These are phyloP conservation scores for Hofmannophila pseudospretella DNA, from an alignment of 2,888 invertebrate genomes.

Conservation along the genomic window DNA sequence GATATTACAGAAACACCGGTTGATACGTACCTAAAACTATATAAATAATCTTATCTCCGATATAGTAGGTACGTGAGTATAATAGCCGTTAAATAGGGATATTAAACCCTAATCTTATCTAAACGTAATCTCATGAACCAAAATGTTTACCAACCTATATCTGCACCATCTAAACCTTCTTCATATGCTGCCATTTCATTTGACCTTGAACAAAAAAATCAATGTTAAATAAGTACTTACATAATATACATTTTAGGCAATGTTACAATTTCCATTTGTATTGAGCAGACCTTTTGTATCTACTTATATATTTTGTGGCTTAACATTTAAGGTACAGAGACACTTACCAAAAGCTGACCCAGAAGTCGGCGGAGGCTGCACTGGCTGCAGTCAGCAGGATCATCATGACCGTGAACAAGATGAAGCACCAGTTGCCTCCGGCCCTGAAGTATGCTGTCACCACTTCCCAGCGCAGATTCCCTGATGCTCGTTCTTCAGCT, in stretches of 20 bases:
- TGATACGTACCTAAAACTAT: no score
- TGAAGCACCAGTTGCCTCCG: constrained; percentile 49
- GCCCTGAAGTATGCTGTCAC: constrained; percentile 53
- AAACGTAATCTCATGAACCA: constrained; percentile 7
- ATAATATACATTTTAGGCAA: no score
- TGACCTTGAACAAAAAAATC: constrained; percentile 39
- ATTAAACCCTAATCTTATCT: not conserved
- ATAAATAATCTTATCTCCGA: no score
- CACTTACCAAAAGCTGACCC: constrained; percentile 82
- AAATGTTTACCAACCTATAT: constrained; percentile 65
- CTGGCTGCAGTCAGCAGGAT: constrained; percentile 73
- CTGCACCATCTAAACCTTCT: constrained; percentile 36
- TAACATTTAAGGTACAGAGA: not conserved
- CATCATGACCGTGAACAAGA: constrained; percentile 40
- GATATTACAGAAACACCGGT: no score
- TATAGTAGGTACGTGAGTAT: no score
- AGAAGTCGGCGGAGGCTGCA: constrained; percentile 83
- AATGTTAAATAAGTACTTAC: no score
- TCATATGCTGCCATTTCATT: constrained; percentile 61
- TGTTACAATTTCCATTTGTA: not conserved
- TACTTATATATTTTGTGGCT: not conserved
- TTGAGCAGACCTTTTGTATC: not conserved
- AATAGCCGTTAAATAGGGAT: no score
- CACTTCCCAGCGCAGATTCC: constrained; percentile 58
- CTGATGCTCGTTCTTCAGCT: constrained; percentile 59